Evolutionary conservation across 2,797 vertebrate genomes (phyloP).

Genomic region (Arremon aurantiirostris): DNA sequence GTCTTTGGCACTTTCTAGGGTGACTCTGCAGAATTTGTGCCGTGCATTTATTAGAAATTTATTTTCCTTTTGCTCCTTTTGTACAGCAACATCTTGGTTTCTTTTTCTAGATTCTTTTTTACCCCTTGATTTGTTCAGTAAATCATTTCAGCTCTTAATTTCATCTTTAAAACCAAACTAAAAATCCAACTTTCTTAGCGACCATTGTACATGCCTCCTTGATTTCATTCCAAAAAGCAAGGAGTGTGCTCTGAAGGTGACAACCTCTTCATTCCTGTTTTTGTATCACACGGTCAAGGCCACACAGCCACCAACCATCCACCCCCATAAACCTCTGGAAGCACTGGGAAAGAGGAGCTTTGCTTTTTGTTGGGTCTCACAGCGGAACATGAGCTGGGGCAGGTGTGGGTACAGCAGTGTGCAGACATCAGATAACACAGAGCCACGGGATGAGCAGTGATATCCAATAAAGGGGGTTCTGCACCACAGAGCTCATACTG

Average conservation of each 20-base stretch:
- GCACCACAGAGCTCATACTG: background rate
- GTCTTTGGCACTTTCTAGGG: background rate
- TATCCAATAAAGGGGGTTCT: background rate
- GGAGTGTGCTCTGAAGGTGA: background rate
- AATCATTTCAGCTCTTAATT: background rate
- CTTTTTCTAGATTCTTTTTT: background rate
- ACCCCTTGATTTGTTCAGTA: background rate
- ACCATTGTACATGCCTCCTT: background rate
- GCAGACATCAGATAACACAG: background rate
- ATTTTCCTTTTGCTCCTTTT: background rate
- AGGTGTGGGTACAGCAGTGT: background rate
- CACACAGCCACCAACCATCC: background rate
- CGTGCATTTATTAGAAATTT: background rate
- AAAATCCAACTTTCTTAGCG: background rate
- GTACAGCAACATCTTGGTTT: background rate
- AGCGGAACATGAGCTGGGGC: background rate
- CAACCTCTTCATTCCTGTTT: background rate
- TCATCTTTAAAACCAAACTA: background rate
- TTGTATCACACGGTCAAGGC: background rate
- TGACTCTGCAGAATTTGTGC: background rate
- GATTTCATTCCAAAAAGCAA: background rate
- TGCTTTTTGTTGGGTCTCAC: rapidly evolving
- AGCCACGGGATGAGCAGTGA: background rate
- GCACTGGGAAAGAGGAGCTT: background rate
- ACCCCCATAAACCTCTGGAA: background rate